Percentiles rank a stretch among this genome's conserved stretches.
These are phyloP conservation scores for Butastur rufipennis DNA, from an alignment of 2,113 vertebrate genomes.

Conservation along the genomic window DNA sequence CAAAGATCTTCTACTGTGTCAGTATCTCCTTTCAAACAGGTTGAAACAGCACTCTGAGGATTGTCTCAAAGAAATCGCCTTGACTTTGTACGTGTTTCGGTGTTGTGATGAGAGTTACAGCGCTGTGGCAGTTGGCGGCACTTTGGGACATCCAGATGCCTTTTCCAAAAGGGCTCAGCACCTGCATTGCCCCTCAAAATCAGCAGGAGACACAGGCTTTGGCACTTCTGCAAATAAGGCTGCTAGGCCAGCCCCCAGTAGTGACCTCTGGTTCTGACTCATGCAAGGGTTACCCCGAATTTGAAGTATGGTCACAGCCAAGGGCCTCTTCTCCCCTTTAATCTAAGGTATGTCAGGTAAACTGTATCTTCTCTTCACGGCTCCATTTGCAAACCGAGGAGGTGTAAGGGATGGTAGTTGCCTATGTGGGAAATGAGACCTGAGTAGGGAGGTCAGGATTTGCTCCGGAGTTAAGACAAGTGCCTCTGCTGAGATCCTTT, in stretches of 20 bases:
- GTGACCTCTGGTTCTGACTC: background rate
- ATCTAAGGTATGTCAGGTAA: background rate
- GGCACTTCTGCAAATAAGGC: background rate
- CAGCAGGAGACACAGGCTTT: background rate
- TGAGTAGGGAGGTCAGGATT: background rate
- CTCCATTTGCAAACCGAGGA: background rate
- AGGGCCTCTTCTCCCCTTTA: background rate
- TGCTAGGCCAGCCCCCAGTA: background rate
- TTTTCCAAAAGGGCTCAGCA: background rate
- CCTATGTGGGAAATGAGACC: background rate
- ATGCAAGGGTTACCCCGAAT: background rate
- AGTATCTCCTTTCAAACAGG: background rate
- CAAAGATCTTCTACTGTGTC: background rate
- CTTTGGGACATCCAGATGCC: background rate
- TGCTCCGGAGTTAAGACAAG: background rate
- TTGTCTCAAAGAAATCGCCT: background rate
- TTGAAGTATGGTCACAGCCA: background rate
- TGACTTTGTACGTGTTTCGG: background rate
- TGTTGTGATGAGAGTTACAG: background rate
- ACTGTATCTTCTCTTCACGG: background rate
- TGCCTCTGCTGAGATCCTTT: background rate
- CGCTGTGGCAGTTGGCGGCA: fast-evolving
- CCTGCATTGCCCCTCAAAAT: background rate
- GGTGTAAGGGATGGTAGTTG: background rate
- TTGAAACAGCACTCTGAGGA: background rate